Evolutionary conservation across 2,888 invertebrate species (phyloP).

Genomic region (Atethmia centrago): DNA sequence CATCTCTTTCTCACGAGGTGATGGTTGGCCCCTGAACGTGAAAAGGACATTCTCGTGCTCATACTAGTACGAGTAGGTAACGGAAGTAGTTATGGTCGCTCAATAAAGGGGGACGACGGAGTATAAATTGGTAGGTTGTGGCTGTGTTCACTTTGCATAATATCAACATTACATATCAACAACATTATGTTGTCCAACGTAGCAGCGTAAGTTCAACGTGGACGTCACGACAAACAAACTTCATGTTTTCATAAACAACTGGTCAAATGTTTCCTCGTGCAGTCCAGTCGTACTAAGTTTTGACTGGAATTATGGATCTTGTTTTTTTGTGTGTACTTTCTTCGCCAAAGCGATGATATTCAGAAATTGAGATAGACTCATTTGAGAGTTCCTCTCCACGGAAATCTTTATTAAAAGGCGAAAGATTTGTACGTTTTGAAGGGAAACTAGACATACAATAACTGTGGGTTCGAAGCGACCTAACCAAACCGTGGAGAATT

Average conservation of each 20-base stretch:
- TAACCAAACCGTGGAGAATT: conserved; percentile 8
- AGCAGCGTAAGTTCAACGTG: conserved; percentile 12
- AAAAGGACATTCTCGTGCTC: background rate
- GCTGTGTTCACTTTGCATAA: conserved; percentile 17
- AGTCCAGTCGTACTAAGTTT: background rate
- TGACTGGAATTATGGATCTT: background rate
- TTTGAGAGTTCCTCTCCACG: conserved; percentile 91
- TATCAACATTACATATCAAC: conserved; percentile 43
- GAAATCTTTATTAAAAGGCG: conserved; percentile 95
- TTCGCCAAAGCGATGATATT: conserved; percentile 7
- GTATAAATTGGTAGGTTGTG: background rate
- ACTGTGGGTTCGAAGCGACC: background rate
- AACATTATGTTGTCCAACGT: conserved; percentile 29
- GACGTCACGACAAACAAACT: conserved; percentile 32
- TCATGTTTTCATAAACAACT: conserved; percentile 37
- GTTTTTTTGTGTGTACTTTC: background rate
- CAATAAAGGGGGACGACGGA: conserved; percentile 1
- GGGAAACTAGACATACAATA: conserved; percentile 89
- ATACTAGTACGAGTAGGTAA: no score
- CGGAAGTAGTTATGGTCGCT: background rate
- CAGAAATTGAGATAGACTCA: conserved; percentile 13
- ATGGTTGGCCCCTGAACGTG: no score
- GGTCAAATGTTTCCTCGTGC: conserved; percentile 11
- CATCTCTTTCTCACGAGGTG: no score
- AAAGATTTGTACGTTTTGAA: conserved; percentile 94